Evolutionary conservation across 2,888 invertebrate genomes (phyloP), one percentile per base, ranked within the genome.

Genomic region (Sesia apiformis): DNA sequence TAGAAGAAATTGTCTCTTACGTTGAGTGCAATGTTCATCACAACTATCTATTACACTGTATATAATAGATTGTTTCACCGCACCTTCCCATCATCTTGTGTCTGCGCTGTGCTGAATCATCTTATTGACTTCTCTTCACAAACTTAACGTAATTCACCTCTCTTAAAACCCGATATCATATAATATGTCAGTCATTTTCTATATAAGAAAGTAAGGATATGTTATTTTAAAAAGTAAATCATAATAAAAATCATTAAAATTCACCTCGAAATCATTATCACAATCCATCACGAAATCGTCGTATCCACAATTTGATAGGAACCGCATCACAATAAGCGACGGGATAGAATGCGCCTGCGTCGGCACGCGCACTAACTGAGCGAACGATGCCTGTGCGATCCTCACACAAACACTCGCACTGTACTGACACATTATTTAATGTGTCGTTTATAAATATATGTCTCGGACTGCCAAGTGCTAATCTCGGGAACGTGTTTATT

Each of bases 211-310:
- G 23, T 23, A 23, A 23, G 23, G 23, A 23, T 23, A 23, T 23
- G 23, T 23, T 23, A 23, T 23, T 23, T 23, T 23, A 23, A 23
- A 23, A 23, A 23, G 23, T 2, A 23, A 23, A 23, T 23, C 23
- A 23, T 23, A 23, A 2, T 23, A 23, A 23, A 23, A 23, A 23
- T 23, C 23, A 23, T 23, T 23, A 23, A 23, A 23, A 23, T 58
- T 70, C 72, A 87, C 88, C 85, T 87, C 87, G 72, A 87, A 87
- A 65, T 87, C 83, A 68, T 81, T 78, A 61, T 79, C 78, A 67
- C 73, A 72, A 69, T 85, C 86, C 88, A 88, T 88, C 42, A 86
- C 70, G 72, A 88, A 86, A 56, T 82, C 78, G 56, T 83, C 71
- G 69, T 78, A 87, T 59, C 79, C 79, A 65, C 72, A 67, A 60